A percentile compares a stretch with the other conserved stretches of the same genome.
These are phyloP conservation scores for Ciconia stormi DNA, from an alignment of 2,113 vertebrate species.

Conservation along the genomic window DNA sequence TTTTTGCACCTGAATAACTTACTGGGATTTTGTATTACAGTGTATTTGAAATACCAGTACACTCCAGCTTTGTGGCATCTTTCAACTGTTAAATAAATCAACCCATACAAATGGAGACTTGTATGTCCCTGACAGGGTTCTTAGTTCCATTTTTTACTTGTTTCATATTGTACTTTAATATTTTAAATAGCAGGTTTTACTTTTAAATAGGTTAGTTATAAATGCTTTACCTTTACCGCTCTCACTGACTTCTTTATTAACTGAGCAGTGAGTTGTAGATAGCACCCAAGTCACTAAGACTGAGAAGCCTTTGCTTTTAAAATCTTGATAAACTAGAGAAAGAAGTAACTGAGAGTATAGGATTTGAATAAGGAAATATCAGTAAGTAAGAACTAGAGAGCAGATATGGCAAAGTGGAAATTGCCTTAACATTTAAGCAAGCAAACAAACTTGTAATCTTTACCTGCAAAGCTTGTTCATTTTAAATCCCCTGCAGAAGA, in stretches of 20 bases:
- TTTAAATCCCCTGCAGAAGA: background rate
- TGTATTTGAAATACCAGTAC: background rate
- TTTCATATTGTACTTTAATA: background rate
- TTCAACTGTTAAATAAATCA: background rate
- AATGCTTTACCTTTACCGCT: background rate
- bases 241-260: background rate
- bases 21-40: background rate
- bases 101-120: background rate
- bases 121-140: background rate
- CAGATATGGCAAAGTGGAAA: background rate
- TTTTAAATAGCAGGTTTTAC: background rate
- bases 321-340: background rate
- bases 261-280: background rate
- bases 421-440: background rate
- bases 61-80: background rate
- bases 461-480: background rate
- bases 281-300: background rate
- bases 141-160: background rate
- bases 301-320: background rate
- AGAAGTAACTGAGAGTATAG: background rate
- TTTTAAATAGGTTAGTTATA: background rate
- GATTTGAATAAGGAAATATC: background rate
- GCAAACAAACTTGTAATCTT: background rate
- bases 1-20: background rate
- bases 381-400: background rate